These are phyloP conservation scores for Sanderia malayensis DNA, from an alignment of 30 jellyfish, hydroid and myxozoan species.

Conservation along the genomic window DNA sequence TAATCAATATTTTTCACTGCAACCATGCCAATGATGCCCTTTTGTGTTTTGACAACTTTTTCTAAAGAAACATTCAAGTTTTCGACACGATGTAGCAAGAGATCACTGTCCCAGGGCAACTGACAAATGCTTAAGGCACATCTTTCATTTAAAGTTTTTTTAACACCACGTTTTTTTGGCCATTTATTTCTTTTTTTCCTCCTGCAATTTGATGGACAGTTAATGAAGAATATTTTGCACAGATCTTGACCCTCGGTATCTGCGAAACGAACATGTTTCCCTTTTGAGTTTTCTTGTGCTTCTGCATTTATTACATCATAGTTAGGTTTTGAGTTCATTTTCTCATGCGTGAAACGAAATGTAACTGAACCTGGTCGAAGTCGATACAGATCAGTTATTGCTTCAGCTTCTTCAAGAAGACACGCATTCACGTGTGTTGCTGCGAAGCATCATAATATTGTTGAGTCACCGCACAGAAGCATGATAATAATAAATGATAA, in stretches of 20 bases:
- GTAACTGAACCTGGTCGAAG: no score
- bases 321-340: no score
- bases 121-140: slow-evolving; percentile 3
- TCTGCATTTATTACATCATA: no score
- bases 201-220: slow-evolving; percentile 10
- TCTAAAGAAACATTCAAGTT: slow-evolving; percentile 33
- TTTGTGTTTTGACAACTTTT: slow-evolving; percentile 21
- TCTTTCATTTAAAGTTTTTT: slow-evolving; percentile 31
- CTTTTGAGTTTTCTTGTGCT: no score
- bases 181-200: neutral
- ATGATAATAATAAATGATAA: no score
- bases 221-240: slow-evolving; percentile 55
- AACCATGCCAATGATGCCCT: slow-evolving; percentile 66
- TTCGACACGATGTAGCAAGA: slow-evolving; percentile 4
- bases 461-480: no score
- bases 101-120: slow-evolving; percentile 30
- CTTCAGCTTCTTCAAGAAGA: no score
- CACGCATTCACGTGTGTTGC: no score
- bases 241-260: slow-evolving; percentile 81
- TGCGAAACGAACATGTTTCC: slow-evolving; percentile 82
- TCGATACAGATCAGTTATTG: no score
- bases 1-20: slow-evolving; percentile 81
- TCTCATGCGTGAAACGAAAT: no score
- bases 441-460: no score
- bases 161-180: neutral